Evolutionary conservation across 2,888 invertebrate genomes (phyloP), one percentile per base, ranked within the genome.

Genomic region (Sminthurinus aureus): DNA sequence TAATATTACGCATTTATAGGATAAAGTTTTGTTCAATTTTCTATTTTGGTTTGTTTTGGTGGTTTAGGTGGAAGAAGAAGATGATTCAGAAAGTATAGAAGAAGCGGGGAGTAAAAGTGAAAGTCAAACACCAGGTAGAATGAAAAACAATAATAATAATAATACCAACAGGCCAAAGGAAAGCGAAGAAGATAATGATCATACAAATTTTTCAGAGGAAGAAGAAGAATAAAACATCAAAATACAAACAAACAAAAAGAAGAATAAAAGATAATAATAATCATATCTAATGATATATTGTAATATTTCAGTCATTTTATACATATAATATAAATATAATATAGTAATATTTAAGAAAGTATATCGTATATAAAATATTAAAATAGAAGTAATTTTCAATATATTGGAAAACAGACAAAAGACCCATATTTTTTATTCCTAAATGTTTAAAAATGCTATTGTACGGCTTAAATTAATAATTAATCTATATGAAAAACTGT

Each of bases 51-150:
- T 6, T n/a, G 3, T 64, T n/a, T 2, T 18, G 9, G 9, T n/a
- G n/a, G 18, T 77, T 11, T 69, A 82, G 77, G 50, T 51, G 58
- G 78, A 78, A 18, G 82, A 82, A 18, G 82, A 78, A 8, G 77
- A 77, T 24, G 77, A 82, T 12, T 58, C 77, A 11, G 26, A 58
- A 58, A 13, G 18, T 15, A 18, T 58, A 15, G 58, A 58, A 9
- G 58, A 58, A 18, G 15, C 2, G 1, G 9, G 18, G 9, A 58
- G 58, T 58, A 13, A 13, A 18, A 9, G 15, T 15, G 58, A 58
- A 58, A 18, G 18, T 18, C 18, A 13, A 11, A 58, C 73, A 26
- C 73, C 26, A 0, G 9, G 18, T 11, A 58, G 58, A 15, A 0
- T 2, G 12, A 24, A 71, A 15, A 24, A 71, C 0, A 22, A 69